These are phyloP conservation scores for Trididemnum miniatum DNA, from an alignment of 23 tunicate genomes.

Conservation along the genomic window DNA sequence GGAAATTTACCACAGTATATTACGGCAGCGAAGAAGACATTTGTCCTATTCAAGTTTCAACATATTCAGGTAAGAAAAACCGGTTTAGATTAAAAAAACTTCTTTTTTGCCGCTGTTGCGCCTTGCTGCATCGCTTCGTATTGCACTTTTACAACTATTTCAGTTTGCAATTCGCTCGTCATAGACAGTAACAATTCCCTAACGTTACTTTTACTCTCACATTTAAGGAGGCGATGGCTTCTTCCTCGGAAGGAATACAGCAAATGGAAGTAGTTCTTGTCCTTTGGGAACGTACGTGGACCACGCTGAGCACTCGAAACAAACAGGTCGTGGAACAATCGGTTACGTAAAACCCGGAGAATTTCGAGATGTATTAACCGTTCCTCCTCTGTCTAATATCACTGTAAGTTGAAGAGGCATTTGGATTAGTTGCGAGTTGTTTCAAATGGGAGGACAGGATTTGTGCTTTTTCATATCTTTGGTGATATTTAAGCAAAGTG, in stretches of 20 bases:
- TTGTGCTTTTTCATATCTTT: no score
- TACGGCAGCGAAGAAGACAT: not conserved
- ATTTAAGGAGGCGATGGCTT: not conserved
- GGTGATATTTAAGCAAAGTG: not conserved
- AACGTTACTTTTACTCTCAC: not conserved
- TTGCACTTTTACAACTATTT: not conserved
- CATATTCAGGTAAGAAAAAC: no score
- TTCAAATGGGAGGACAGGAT: no score
- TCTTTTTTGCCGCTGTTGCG: not conserved
- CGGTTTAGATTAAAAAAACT: no score
- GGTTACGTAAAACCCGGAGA: constrained; percentile 45
- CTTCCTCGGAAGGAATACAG: not conserved
- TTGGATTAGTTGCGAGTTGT: no score
- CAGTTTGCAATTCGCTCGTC: not conserved
- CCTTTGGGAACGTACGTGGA: not conserved
- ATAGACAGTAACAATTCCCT: not conserved
- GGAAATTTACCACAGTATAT: not conserved
- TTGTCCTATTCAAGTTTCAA: no score
- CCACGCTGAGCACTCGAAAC: constrained; percentile 23
- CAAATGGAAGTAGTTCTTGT: not conserved
- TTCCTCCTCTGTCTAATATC: constrained; percentile 58
- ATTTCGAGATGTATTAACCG: constrained; percentile 50
- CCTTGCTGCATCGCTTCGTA: not conserved
- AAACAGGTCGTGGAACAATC: constrained; percentile 26
- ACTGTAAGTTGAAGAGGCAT: constrained; percentile 65